Conservation (phyloP, 1,140 invertebrate genomes). For the Galleria mellonella region DNA sequence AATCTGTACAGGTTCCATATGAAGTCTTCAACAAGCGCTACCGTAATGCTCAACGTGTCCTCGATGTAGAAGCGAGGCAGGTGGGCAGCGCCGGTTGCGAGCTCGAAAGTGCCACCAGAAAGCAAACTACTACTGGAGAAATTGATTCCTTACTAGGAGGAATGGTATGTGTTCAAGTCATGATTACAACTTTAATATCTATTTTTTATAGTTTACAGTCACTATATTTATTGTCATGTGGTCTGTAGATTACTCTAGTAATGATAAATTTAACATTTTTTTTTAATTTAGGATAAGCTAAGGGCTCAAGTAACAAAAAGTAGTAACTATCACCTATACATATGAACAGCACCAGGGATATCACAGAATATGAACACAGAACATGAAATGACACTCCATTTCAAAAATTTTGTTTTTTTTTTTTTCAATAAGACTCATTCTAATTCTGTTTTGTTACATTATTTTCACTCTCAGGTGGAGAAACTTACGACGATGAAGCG, state of each 20-base stretch:
- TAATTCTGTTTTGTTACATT: too few relatives aligned
- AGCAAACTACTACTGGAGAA: slow-evolving; percentile 76
- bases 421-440: too few relatives aligned
- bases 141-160: slow-evolving; percentile 88
- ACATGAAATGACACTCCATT: too few relatives aligned
- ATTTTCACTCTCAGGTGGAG: slow-evolving; percentile 84
- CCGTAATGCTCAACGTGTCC: slow-evolving; percentile 92
- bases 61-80: slow-evolving; percentile 95
- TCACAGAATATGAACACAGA: too few relatives aligned
- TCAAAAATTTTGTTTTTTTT: too few relatives aligned
- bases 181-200: background rate
- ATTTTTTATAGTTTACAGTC: slow-evolving; percentile 2
- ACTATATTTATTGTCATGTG: too few relatives aligned
- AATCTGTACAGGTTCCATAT: slow-evolving; percentile 89
- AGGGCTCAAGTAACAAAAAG: too few relatives aligned
- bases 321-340: too few relatives aligned
- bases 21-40: slow-evolving; percentile 99
- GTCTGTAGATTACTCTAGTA: too few relatives aligned
- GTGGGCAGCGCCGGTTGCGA: slow-evolving; percentile 86
- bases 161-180: slow-evolving; percentile 82
- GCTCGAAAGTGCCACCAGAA: slow-evolving; percentile 81
- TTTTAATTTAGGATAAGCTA: too few relatives aligned
- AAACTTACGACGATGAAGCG: slow-evolving; percentile 93
- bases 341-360: too few relatives aligned
- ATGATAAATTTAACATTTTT: too few relatives aligned